Conservation (phyloP, 1,140 invertebrate species). For the Campoletis sonorensis region DNA sequence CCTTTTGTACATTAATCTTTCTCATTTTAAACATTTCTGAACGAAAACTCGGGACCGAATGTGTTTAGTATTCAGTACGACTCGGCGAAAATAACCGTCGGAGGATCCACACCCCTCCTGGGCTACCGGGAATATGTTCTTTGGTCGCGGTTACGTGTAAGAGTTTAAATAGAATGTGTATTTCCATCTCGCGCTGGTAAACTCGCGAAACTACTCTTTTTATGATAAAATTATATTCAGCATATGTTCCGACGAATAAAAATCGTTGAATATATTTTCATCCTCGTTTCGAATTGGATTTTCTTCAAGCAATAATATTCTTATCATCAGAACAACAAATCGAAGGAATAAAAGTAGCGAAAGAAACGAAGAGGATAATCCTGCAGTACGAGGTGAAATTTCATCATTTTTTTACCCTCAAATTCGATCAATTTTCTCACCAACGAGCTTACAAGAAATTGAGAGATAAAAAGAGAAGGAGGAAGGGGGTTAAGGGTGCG, state of each 20-base stretch:
- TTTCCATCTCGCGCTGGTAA: not conserved
- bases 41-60: not conserved
- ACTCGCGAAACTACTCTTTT: not conserved
- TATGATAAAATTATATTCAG: not conserved
- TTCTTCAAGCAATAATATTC: too few relatives aligned
- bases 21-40: not conserved
- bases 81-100: not conserved
- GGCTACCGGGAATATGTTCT: not conserved
- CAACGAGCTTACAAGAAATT: conserved; percentile 22
- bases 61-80: conserved; percentile 10
- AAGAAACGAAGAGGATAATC: not conserved
- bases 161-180: not conserved
- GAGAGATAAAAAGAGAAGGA: not conserved
- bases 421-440: conserved; percentile 19
- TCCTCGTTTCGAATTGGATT: too few relatives aligned
- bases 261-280: not conserved
- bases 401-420: not conserved
- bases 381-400: not conserved
- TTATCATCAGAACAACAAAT: too few relatives aligned
- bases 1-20: not conserved
- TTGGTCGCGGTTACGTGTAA: not conserved
- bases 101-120: not conserved
- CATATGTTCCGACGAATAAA: not conserved
- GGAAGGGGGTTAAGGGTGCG: not conserved
- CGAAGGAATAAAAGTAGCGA: too few relatives aligned